Evolutionary conservation across 1,140 invertebrate species (phyloP), one percentile per base, ranked within the genome.

Genomic region (Drosophila chauvacae): DNA sequence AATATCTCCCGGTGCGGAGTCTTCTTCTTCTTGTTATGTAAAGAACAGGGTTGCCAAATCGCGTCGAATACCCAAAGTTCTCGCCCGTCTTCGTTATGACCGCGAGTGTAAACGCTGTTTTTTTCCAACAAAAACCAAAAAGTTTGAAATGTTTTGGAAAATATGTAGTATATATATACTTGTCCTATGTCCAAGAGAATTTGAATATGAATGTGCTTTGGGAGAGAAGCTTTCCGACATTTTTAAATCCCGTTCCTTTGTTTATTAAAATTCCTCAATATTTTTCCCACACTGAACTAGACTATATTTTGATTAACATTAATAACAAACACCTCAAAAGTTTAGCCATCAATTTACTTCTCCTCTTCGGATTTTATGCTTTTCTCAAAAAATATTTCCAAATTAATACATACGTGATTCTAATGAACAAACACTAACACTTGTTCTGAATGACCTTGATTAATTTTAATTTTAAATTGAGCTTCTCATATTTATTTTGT

Each of bases 21-120:
- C 73, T 76, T 63, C 73, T 78, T 75, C 58, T 83, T 82, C 71
- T 87, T 48, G 84, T 88, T 88, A 88, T 88, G 65, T 87, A 87
- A 87, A 87, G 47, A 64, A 44, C 62, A 90, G 85, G 71, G 84
- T 76, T 88, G 81, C 56, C 70, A 71, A 62, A n/a, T 47, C 18
- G 2, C 26, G 30, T 0, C 20, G 18, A 3, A 47, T 11, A 23
- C 23, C 20, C n/a, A 55, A 50, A 61, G 57, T 47, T 64, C 42
- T 71, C 20, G 53, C 59, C 65, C 55, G 82, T 30, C 62, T 41
- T 45, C 16, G 7, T 18, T 9, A 30, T 26, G 5, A 37, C n/a
- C 20, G 51, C 18, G 7, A 18, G 14, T 53, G 14, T 39, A 41
- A 37, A 33, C 10, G 53, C 20, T 64, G 3, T 33, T 41, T 50